These are phyloP conservation scores for Tetragnatha montana DNA, from an alignment of 2,888 invertebrate genomes.

Conservation along the genomic window DNA sequence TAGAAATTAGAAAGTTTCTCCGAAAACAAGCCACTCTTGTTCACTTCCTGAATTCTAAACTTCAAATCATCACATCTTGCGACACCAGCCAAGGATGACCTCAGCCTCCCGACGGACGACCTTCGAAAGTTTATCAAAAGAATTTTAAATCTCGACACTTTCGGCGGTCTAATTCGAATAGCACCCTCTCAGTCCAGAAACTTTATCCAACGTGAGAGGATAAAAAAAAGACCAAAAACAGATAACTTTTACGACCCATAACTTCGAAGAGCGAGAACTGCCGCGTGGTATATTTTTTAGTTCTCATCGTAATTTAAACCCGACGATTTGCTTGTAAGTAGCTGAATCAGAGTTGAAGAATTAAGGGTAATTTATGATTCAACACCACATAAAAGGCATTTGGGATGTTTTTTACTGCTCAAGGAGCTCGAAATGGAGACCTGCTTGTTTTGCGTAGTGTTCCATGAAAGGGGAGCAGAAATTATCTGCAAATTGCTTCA, in stretches of 20 bases:
- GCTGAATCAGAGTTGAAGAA: conserved; percentile 20
- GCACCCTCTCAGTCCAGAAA: conserved; percentile 11
- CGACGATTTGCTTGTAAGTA: conserved; percentile 10
- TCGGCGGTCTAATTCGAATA: neutral
- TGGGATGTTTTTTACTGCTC: too few relatives aligned
- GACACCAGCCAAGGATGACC: neutral
- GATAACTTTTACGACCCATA: conserved; percentile 19
- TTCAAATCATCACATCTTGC: neutral
- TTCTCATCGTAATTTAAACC: conserved; percentile 15
- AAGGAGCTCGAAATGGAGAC: too few relatives aligned
- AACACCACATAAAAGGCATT: neutral
- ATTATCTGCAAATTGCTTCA: too few relatives aligned
- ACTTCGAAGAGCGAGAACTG: conserved; percentile 18
- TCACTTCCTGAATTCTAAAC: neutral
- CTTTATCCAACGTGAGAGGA: neutral
- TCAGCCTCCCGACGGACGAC: neutral
- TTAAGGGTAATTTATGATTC: conserved; percentile 6
- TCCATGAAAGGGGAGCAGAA: too few relatives aligned
- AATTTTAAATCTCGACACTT: neutral
- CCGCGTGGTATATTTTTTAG: conserved; percentile 18
- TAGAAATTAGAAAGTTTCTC: too few relatives aligned
- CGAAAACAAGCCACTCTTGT: too few relatives aligned
- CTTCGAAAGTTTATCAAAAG: neutral
- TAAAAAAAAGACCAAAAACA: conserved; percentile 13
- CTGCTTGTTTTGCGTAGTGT: too few relatives aligned